Evolutionary conservation across 2,797 vertebrate genomes (phyloP), one percentile per base, ranked within the genome.

Genomic region (Loris lydekkerianus): DNA sequence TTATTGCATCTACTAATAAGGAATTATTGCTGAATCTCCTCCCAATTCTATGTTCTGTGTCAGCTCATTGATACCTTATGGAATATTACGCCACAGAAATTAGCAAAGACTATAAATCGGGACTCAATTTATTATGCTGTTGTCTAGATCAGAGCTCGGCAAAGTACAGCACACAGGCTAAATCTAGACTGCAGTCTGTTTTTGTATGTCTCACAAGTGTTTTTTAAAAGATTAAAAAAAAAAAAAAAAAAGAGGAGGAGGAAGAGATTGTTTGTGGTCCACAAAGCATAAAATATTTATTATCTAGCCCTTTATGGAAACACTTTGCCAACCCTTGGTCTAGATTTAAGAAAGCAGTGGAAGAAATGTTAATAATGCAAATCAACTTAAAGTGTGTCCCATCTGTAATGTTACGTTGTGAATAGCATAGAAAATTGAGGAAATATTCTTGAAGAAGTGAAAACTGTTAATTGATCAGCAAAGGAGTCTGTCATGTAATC

Each of bases 351-450:
- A 76, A 77, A 91, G 37, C 77, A 56, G 86, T 93, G 29, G 67
- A 14, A n/a, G 76, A 96, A 91, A 67, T 20, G 40, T 72, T 86
- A 76, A 95, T 82, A 72, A 87, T 40, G 31, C 17, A 95, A 93
- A 94, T 94, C 73, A 89, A 90, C 65, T 65, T 78, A 80, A 84
- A 37, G 49, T 34, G 23, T 25, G n/a, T 61, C 11, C 2, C 20
- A 1, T 70, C 89, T 92, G 3, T 85, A 94, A 46, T 4, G 2
- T 69, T 70, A 75, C 29, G 31, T 8, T 34, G 27, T 65, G 31
- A 77, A 43, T 60, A 88, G 65, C 81, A 65, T 18, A 60, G 78
- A 94, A 83, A 96, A 61, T 18, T 27, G 25, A 89, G 37, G 37
- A 49, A 82, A 75, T 82, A 43, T 11, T 75, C 69, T 89, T 90